Base-by-base conservation (phyloP, 2,797 vertebrate genomes). In the Phoxinus dragarum region DNA sequence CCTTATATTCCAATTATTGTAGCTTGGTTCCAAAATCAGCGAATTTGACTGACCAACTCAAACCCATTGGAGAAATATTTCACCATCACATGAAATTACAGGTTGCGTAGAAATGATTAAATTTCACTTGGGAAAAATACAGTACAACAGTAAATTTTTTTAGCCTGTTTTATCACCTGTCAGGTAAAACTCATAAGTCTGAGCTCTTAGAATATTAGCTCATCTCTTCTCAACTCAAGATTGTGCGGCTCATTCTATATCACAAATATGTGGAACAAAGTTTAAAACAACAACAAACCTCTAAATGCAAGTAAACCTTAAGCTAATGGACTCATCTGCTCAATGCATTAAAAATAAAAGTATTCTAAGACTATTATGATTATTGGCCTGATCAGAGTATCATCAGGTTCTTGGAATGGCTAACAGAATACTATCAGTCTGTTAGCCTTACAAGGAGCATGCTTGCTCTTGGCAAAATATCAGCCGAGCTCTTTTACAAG, bases 361-460 rank as follows among this genome's bases (percentile, higher is more conserved):
- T 66, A 17, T 31, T 64, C 59, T 31, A 31, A 31, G n/a, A 31
- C 27, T 66, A 66, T 31, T 66, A 27, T 66, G 27, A 34, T 16
- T 66, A 66, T 34, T 17, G 36, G 54, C 36, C 56, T 27, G 59
- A 31, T 66, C 23, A 47, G 40, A 47, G 21, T 44, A 71, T 31
- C 49, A 71, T 36, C 44, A 23, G 47, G 6, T 72, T 47, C 69
- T 34, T 79, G 23, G 40, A 64, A 14, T 14, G 44, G 16, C 19
- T 49, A 10, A 31, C 44, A 49, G 44, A 74, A 74, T 74, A 34
- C 27, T 66, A 19, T 81, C 52, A 75, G 31, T 66, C 56, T 47
- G 83, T 87, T 86, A 74, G 68, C 89, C 82, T 38, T 88, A 94
- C 89, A 94, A 92, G 91, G 90, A 91, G 54, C 1, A 34, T 77